phyloP scores from a whole-genome alignment of 2,797 vertebrate genomes.

The Argentina silus region DNA sequence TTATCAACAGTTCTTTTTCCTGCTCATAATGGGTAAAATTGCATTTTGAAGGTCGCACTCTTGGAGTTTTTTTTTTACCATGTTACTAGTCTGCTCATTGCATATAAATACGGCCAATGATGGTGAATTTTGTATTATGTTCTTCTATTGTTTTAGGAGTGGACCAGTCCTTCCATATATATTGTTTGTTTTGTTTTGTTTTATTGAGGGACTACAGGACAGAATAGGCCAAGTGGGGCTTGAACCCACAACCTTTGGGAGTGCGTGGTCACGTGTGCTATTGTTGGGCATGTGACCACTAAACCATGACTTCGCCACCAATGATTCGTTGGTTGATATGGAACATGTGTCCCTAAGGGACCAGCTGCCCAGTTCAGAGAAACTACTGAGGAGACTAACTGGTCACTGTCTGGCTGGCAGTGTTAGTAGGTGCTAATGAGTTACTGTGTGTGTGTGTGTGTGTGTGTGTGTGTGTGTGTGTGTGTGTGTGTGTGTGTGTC shows the following conservation, averaged over 20 bases:
- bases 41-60: constrained; percentile 29
- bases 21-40: constrained; percentile 24
- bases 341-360: neutral
- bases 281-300: no score
- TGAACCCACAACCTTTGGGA: no score
- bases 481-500: constrained; percentile 4
- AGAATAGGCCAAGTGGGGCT: no score
- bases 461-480: constrained; percentile 6
- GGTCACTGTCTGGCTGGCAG: no score
- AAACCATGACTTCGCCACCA: no score
- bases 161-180: no score
- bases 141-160: no score
- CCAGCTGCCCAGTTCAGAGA: neutral
- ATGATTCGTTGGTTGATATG: neutral
- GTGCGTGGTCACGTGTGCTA: no score
- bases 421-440: neutral
- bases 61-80: constrained; percentile 23
- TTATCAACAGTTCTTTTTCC: constrained; percentile 19
- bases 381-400: no score
- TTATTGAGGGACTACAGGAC: no score
- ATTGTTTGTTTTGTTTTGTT: no score
- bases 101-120: neutral
- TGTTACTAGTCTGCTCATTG: neutral
- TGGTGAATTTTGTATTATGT: no score
- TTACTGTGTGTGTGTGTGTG: constrained; percentile 2